Base-by-base conservation (phyloP, 2,797 vertebrate genomes). In the Poeciliopsis presidionis region DNA sequence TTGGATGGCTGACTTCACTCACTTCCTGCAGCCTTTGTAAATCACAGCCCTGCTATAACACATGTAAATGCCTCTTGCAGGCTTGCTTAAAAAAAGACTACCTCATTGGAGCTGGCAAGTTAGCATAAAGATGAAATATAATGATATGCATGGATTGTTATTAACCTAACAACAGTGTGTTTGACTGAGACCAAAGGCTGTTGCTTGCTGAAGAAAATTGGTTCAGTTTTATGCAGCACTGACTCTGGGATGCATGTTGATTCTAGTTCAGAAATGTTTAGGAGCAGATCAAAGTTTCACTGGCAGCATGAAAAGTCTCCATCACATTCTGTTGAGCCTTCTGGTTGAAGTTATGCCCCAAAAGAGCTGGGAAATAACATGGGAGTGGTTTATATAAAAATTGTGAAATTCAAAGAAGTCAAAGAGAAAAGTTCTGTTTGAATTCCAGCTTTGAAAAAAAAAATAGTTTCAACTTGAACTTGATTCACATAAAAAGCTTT, bases 11-110 rank as follows among this genome's bases (percentile, higher is more conserved):
- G 74, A 85, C 80, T 86, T 89, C 82, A 55, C 87, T 84, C 84
- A 65, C 85, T 86, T 89, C 87, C 88, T 86, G 87, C 85, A 75
- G 89, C 76, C 74, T 83, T 81, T 28, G 77, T 74, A 82, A 90
- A 86, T 92, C 88, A 86, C 76, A 86, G 78, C 76, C 83, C 86
- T 72, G 86, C 85, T 91, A 84, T 80, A 88, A 87, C 79, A 83
- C 84, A 87, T 91, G 88, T 87, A 90, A 92, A 93, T 91, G 87
- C 81, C 45, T 85, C 76, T 78, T 36, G 61, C 81, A 45, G 65
- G 76, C 47, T 83, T 75, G 51, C 71, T 84, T 83, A 73, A 78
- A 51, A 85, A 85, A 70, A 87, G 70, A 46, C 75, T 20, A 76
- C 36, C n/a, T 63, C 1, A 20, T 47, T 63, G 69, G 76, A 73